Conservation (phyloP, 2,113 vertebrate genomes). For the Actinemys pallida region DNA sequence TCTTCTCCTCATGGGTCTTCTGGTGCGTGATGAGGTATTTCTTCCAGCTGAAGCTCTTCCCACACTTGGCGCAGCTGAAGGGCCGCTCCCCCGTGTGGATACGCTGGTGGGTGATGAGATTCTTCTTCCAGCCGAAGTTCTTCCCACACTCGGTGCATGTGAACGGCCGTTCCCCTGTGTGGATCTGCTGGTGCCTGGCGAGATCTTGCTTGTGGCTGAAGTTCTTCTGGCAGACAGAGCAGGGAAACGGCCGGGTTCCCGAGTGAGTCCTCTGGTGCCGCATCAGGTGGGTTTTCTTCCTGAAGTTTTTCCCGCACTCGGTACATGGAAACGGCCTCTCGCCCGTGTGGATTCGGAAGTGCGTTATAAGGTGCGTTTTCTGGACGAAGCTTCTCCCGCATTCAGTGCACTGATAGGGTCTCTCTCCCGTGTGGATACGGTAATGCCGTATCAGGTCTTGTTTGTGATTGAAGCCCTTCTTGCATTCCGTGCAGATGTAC, state of each 20-base stretch:
- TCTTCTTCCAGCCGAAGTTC: constrained; percentile 13
- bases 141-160: constrained; percentile 70
- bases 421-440: not conserved
- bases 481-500: not conserved
- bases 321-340: not conserved
- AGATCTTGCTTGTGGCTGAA: not conserved
- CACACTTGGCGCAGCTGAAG: no score
- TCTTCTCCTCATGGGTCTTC: not conserved
- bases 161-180: not conserved
- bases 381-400: not conserved
- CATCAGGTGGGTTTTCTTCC: constrained; percentile 67
- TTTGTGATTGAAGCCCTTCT: not conserved
- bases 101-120: not conserved
- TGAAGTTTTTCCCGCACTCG: constrained; percentile 69
- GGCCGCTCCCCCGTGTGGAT: not conserved
- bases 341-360: not conserved
- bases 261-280: constrained; percentile 30
- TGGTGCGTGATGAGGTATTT: not conserved
- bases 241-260: not conserved
- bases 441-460: not conserved
- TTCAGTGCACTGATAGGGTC: no score
- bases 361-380: not conserved
- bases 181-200: not conserved
- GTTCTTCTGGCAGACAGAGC: not conserved
- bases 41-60: not conserved